These are phyloP conservation scores for Drosophila insularis DNA, from an alignment of 1,140 invertebrate species.

Conservation along the genomic window DNA sequence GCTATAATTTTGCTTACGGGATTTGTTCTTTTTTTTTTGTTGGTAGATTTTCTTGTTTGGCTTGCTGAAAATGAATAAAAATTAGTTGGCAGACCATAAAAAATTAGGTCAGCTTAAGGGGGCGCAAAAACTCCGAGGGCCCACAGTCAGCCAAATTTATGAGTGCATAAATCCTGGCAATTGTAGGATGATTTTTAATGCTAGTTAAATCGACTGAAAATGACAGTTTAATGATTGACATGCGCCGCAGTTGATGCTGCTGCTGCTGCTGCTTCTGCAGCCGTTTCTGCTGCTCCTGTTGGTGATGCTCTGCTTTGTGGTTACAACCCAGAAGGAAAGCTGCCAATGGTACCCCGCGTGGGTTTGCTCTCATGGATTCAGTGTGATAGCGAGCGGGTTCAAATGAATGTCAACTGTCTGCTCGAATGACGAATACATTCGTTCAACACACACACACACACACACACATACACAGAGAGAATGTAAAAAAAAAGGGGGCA, in stretches of 20 bases:
- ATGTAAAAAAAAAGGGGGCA: conserved; percentile 51
- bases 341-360: conserved; percentile 38
- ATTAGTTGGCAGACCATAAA: conserved; percentile 76
- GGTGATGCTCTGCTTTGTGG: conserved; percentile 28
- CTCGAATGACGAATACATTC: conserved; percentile 77
- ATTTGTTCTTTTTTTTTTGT: background rate
- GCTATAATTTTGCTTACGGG: background rate
- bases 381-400: conserved; percentile 58
- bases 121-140: conserved; percentile 24
- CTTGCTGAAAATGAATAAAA: conserved; percentile 72
- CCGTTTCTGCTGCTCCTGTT: background rate
- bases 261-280: background rate
- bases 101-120: conserved; percentile 72
- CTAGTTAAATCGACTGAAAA: conserved; percentile 81
- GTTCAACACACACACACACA: conserved; percentile 32
- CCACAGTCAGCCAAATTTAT: conserved; percentile 65
- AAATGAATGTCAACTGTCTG: conserved; percentile 78
- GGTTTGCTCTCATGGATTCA: conserved; percentile 14
- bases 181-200: conserved; percentile 79
- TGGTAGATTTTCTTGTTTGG: conserved; percentile 64
- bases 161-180: conserved; percentile 79
- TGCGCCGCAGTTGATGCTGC: conserved; percentile 54
- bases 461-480: background rate
- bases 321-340: conserved; percentile 38
- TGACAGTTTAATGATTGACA: conserved; percentile 81